Evolutionary conservation across 2,113 vertebrate genomes (phyloP).

Genomic region (Myocastor coypus): DNA sequence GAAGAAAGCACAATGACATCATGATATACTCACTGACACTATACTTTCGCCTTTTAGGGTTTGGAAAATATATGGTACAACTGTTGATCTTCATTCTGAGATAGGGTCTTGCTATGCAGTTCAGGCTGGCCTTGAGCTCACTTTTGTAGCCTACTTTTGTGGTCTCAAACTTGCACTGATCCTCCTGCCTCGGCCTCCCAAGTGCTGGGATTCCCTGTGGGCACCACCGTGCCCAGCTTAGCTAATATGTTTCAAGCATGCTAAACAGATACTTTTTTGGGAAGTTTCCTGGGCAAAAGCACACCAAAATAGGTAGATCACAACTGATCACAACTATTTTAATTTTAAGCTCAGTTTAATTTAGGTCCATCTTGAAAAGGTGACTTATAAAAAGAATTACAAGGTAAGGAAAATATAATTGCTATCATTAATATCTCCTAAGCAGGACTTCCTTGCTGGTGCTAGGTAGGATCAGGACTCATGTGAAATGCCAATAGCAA

Average conservation of each 20-base stretch:
- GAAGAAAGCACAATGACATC: background rate
- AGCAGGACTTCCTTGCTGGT: background rate
- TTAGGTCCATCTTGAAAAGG: background rate
- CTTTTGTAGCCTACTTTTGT: too few relatives aligned
- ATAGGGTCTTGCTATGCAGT: too few relatives aligned
- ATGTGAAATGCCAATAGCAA: background rate
- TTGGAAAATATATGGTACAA: conserved; percentile 3
- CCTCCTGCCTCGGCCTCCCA: too few relatives aligned
- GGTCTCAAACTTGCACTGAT: too few relatives aligned
- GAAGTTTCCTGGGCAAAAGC: background rate
- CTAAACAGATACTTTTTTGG: background rate
- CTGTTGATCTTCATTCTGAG: conserved; percentile 31
- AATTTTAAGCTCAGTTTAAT: background rate
- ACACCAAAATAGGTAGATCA: background rate
- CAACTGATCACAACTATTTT: background rate
- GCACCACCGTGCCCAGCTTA: too few relatives aligned
- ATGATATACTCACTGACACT: background rate
- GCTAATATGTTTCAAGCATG: background rate
- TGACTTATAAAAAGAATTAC: background rate
- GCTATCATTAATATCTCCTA: conserved; percentile 15
- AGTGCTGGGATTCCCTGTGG: too few relatives aligned
- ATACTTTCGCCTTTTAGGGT: background rate
- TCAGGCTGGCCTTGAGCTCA: too few relatives aligned
- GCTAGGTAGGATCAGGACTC: background rate
- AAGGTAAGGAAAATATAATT: background rate